A percentile compares a stretch with the other conserved stretches of the same genome.
phyloP scores from a whole-genome alignment of 2,113 vertebrate genomes.

The Syngnathoides biaculeatus region DNA sequence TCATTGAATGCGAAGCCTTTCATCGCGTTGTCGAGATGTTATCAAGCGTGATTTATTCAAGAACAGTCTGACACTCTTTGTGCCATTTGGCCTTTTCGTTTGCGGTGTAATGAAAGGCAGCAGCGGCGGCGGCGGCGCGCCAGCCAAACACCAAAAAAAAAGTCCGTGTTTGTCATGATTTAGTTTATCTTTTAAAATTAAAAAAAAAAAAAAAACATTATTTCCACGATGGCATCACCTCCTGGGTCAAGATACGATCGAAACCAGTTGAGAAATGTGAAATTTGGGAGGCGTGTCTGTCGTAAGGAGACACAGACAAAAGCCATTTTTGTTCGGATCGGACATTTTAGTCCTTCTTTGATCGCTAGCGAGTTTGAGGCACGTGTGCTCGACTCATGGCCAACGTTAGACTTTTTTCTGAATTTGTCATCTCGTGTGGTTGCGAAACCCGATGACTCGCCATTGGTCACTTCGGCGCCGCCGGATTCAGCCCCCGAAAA shows the following conservation, averaged over 20 bases:
- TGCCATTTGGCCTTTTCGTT: slow-evolving; percentile 4
- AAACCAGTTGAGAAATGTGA: neutral
- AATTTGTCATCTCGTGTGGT: neutral
- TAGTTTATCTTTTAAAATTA: neutral
- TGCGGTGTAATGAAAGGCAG: neutral
- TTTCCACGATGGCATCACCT: neutral
- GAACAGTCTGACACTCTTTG: neutral
- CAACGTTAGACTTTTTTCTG: neutral
- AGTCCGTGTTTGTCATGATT: slow-evolving; percentile 1
- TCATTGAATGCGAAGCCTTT: neutral
- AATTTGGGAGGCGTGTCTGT: neutral
- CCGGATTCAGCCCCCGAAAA: neutral
- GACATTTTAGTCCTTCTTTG: neutral
- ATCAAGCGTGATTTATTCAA: slow-evolving; percentile 6
- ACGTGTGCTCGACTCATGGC: neutral
- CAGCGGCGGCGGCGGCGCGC: neutral
- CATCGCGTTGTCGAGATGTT: slow-evolving; percentile 3
- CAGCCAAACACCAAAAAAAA: neutral
- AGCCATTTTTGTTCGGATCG: neutral
- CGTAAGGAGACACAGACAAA: neutral
- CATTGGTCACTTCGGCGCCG: neutral
- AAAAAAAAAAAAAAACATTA: neutral
- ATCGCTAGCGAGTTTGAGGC: neutral
- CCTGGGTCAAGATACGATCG: neutral
- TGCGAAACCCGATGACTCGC: neutral